Percentiles rank a stretch among this genome's conserved stretches.
These are phyloP conservation scores for Chiloscyllium plagiosum DNA, from an alignment of 2,113 vertebrate genomes.

Conservation along the genomic window DNA sequence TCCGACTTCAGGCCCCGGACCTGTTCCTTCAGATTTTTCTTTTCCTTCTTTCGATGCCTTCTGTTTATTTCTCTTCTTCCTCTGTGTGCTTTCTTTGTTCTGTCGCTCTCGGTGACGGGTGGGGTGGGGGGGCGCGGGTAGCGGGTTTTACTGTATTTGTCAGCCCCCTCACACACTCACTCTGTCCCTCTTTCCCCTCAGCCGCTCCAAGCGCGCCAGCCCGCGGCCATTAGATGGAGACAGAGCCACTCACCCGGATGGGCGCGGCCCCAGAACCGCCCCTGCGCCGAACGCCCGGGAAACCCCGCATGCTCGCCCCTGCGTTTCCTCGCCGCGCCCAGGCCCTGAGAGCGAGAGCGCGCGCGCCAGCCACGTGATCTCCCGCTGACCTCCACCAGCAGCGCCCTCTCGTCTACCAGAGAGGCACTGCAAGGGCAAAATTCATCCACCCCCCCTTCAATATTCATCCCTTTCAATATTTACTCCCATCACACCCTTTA, in stretches of 20 bases:
- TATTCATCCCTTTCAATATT: too few relatives aligned
- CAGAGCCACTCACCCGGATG: neutral
- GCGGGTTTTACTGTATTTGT: neutral
- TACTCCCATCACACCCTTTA: too few relatives aligned
- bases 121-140: too few relatives aligned
- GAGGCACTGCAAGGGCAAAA: too few relatives aligned
- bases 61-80: too few relatives aligned
- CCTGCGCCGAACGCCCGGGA: constrained; percentile 4
- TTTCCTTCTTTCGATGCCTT: neutral
- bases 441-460: too few relatives aligned
- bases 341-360: neutral
- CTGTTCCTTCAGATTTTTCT: neutral
- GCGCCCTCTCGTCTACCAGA: too few relatives aligned
- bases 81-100: neutral
- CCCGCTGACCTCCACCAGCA: too few relatives aligned
- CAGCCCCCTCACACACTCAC: neutral
- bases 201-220: neutral
- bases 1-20: neutral
- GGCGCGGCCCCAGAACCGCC: constrained; percentile 6
- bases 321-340: neutral
- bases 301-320: neutral
- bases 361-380: neutral
- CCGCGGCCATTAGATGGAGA: constrained; percentile 33
- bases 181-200: neutral
- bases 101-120: neutral